These are phyloP conservation scores for Paradoxurus hermaphroditus DNA, from an alignment of 2,113 vertebrate species.

Conservation along the genomic window DNA sequence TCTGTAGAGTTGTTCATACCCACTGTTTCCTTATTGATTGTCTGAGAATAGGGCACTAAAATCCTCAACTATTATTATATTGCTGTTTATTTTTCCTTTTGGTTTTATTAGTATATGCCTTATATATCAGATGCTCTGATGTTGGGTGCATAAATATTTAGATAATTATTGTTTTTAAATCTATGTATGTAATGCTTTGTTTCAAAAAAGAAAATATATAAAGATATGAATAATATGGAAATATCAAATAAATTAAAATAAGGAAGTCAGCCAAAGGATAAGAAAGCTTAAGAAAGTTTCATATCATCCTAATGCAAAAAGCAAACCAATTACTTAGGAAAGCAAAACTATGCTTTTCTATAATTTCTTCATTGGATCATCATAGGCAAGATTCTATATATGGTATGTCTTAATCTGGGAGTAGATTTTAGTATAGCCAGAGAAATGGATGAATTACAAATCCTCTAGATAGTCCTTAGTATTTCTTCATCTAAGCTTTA, in stretches of 20 bases:
- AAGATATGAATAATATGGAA: conserved; percentile 1
- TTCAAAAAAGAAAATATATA: background rate
- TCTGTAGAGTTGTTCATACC: background rate
- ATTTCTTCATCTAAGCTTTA: conserved; percentile 7
- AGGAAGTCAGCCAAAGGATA: background rate
- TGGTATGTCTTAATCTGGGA: background rate
- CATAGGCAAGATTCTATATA: background rate
- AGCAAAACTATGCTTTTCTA: background rate
- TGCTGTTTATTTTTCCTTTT: background rate
- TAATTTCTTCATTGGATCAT: background rate
- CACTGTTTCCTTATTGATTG: background rate
- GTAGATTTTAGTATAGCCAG: background rate
- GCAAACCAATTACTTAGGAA: background rate
- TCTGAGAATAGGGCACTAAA: background rate
- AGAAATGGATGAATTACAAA: background rate
- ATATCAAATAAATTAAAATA: background rate
- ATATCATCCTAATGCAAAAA: background rate
- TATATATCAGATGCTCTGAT: background rate
- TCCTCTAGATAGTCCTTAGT: background rate
- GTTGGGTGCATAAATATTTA: background rate
- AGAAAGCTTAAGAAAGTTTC: background rate
- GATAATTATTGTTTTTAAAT: background rate
- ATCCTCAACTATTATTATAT: background rate
- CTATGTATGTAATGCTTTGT: background rate
- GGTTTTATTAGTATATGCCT: background rate